Base-by-base conservation (phyloP, 2,888 invertebrate species). In the Argyra leucocephala region DNA sequence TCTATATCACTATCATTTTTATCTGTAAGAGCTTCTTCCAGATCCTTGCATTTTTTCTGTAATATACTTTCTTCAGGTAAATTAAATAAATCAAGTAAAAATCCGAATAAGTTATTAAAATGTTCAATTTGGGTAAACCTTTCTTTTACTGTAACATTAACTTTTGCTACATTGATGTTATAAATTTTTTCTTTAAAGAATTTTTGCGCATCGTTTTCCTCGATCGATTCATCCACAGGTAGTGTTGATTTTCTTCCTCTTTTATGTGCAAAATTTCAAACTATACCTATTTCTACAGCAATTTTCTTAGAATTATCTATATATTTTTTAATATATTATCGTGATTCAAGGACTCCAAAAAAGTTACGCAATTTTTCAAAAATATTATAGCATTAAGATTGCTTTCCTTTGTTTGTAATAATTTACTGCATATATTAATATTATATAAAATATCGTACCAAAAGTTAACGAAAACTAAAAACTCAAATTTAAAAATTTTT, bases 311-410 rank as follows among this genome's bases (percentile, higher is more conserved):
- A 10, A 60, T 60, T 60, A 60, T 60, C 18, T 60, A 60, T 60
- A 60, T 60, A 60, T 60, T 60, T 60, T 60, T 2, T 23, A 60
- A 60, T 60, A 60, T 60, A 60, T 60, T 60, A 60, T 60, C 60
- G 60, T 60, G 60, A 60, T 60, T 60, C 60, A 60, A 60, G 60
- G 24, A 60, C 60, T 60, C 60, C 60, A 60, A 60, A 60, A 60
- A 60, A 60, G 15, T 60, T 60, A 60, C 60, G 60, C 23, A 60
- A 24, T 60, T 60, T 60, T 60, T 24, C 60, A 60, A 60, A 60
- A 60, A 60, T 24, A 60, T 60, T 60, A 60, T 60, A 60, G 60
- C 60, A 60, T 60, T 60, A 60, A 60, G 60, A 60, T 60, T 60
- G 60, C 60, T 23, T 60, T 60, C 60, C 18, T 60, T 60, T 60